These are phyloP conservation scores for Ryuthela nishihirai DNA, from an alignment of 2,888 invertebrate genomes.

Conservation along the genomic window DNA sequence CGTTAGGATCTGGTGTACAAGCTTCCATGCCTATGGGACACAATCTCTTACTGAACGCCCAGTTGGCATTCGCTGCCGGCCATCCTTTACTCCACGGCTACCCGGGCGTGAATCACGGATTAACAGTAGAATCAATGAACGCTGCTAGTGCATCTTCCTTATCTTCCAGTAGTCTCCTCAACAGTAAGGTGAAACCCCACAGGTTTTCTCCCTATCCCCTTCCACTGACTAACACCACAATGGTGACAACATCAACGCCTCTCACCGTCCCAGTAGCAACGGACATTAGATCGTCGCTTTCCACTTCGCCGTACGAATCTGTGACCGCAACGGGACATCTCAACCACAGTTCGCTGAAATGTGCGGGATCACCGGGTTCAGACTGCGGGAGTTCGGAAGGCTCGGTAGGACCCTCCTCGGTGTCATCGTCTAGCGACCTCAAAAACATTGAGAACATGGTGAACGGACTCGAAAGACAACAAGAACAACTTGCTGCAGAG, in stretches of 20 bases:
- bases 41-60: constrained; percentile 81
- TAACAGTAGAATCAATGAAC: neutral
- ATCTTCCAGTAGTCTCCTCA: constrained; percentile 49
- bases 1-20: constrained; percentile 2
- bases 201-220: constrained; percentile 87
- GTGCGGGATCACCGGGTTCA: constrained; percentile 31
- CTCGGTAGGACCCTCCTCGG: constrained; percentile 30
- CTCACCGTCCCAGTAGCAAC: constrained; percentile 20
- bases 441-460: constrained; percentile 43
- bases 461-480: constrained; percentile 41
- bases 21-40: constrained; percentile 58
- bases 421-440: constrained; percentile 36
- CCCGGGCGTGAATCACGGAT: constrained; percentile 51
- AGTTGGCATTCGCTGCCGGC: constrained; percentile 80
- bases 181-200: constrained; percentile 57
- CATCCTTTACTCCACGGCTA: constrained; percentile 71
- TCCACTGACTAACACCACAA: constrained; percentile 45
- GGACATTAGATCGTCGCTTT: constrained; percentile 14
- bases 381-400: constrained; percentile 37
- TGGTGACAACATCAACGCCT: constrained; percentile 16
- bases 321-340: neutral
- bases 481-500: constrained; percentile 39
- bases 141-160: constrained; percentile 1
- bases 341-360: constrained; percentile 18
- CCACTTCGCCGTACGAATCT: constrained; percentile 22